Evolutionary conservation across 2,113 vertebrate genomes (phyloP), one percentile per base, ranked within the genome.

Genomic region (Tychaedon coryphoeus): DNA sequence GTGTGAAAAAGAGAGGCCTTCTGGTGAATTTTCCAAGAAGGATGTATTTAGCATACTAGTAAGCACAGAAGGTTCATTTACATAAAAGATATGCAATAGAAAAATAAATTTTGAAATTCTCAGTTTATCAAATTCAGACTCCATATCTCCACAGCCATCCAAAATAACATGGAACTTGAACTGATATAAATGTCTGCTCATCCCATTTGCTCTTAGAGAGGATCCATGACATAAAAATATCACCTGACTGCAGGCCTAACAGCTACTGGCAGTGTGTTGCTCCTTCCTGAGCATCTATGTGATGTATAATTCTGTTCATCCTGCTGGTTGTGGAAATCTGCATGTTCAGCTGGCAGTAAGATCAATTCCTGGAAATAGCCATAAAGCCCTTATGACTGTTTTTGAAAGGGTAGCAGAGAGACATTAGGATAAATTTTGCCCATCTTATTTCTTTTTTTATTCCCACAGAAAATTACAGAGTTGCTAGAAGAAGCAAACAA

Each of bases 31-130:
- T 92, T 89, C 60, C 66, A 90, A 66, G 64, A 81, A 88, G 54
- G 57, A 62, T 51, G 48, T 80, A 58, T 93, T 89, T 92, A 19
- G 19, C 57, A 57, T 69, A 81, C 61, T 61, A 78, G 65, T 82
- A 81, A 95, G 73, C 66, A 81, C 70, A 95, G 86, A 80, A 81
- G 70, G 76, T 92, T 65, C 28, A 95, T 95, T 93, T 96, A 66
- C 94, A 93, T 89, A 54, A 82, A 89, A 78, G 36, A 81, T 75
- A 84, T 72, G 70, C 84, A 85, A 67, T 78, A 93, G 77, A 96
- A 95, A 95, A 95, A 82, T 75, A 95, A 28, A 76, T 53, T 83
- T 80, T 73, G 10, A 83, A 95, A 83, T 94, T 80, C 26, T 73
- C 17, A 36, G 86, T 95, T 92, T 89, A 65, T 64, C 77, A 69